Percentiles rank a stretch among this genome's conserved stretches.
Conservation (phyloP, 2,113 vertebrate species). For the Sprattus sprattus region DNA sequence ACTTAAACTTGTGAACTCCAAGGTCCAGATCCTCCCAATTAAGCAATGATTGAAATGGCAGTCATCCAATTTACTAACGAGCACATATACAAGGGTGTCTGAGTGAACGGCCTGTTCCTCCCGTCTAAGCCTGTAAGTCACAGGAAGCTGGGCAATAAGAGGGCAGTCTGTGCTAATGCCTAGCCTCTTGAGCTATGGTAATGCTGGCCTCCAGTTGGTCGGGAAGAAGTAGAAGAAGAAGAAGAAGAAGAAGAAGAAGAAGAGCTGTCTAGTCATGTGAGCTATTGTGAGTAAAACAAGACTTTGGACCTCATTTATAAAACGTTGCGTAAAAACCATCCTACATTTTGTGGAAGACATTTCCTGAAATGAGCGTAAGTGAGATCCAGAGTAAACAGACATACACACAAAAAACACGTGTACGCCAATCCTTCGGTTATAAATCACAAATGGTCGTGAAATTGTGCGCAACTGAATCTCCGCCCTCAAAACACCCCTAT, state of each 20-base stretch:
- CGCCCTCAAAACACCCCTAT: too few relatives aligned
- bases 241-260: too few relatives aligned
- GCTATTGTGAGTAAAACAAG: too few relatives aligned
- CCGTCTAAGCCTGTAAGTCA: constrained; percentile 1
- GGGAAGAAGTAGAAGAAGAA: not conserved
- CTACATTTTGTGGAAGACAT: too few relatives aligned
- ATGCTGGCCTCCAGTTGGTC: not conserved
- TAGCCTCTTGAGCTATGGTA: not conserved
- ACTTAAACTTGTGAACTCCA: constrained; percentile 10
- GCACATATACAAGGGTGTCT: not conserved
- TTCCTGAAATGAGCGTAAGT: too few relatives aligned
- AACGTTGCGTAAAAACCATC: too few relatives aligned
- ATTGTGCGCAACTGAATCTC: too few relatives aligned
- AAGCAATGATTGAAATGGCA: constrained; percentile 9
- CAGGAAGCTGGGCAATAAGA: not conserved
- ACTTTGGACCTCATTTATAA: too few relatives aligned
- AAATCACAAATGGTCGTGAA: too few relatives aligned
- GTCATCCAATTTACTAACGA: constrained; percentile 20
- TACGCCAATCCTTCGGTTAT: too few relatives aligned
- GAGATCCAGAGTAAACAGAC: too few relatives aligned
- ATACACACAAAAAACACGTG: too few relatives aligned
- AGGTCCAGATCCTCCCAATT: constrained; percentile 16
- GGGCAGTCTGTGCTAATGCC: not conserved
- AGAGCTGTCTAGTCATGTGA: not conserved
- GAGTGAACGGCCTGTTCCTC: not conserved